Evolutionary conservation across 2,797 vertebrate genomes (phyloP).

Genomic region (Trematomus bernacchii): DNA sequence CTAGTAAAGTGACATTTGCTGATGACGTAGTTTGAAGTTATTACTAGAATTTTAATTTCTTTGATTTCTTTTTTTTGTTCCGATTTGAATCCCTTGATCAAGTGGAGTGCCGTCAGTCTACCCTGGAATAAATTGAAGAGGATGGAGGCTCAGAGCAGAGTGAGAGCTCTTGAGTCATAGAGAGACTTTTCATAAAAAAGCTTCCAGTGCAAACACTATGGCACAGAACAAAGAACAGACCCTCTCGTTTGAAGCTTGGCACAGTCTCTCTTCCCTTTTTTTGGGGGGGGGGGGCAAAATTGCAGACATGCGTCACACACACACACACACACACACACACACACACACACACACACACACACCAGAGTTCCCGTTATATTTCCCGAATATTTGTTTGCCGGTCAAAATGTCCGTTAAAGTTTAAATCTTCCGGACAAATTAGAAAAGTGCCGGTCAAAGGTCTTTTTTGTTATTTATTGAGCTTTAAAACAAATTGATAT

Average conservation of each 20-base stretch:
- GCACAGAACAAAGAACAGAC: conserved; percentile 66
- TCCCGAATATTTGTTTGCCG: too few relatives aligned
- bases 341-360: conserved; percentile 5
- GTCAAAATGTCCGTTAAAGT: too few relatives aligned
- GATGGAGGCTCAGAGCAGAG: conserved; percentile 52
- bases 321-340: background rate
- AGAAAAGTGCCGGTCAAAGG: too few relatives aligned
- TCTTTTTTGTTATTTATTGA: too few relatives aligned
- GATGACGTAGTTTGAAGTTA: conserved; percentile 52
- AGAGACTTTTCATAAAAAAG: conserved; percentile 68
- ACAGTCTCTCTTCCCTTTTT: conserved; percentile 31
- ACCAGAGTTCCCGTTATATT: too few relatives aligned
- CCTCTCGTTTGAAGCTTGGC: conserved; percentile 64
- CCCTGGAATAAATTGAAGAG: conserved; percentile 54
- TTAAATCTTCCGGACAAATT: too few relatives aligned
- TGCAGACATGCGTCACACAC: conserved; percentile 11
- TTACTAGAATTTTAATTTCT: conserved; percentile 29
- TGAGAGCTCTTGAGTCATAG: conserved; percentile 65
- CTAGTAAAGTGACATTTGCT: conserved; percentile 42
- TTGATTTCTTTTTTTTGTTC: conserved; percentile 56
- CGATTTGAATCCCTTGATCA: conserved; percentile 59
- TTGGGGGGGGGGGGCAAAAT: background rate
- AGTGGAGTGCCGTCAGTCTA: conserved; percentile 54
- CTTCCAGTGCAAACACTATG: conserved; percentile 56
- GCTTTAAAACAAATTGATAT: too few relatives aligned